phyloP scores from a whole-genome alignment of 2,113 vertebrate species.

The Caloenas nicobarica region DNA sequence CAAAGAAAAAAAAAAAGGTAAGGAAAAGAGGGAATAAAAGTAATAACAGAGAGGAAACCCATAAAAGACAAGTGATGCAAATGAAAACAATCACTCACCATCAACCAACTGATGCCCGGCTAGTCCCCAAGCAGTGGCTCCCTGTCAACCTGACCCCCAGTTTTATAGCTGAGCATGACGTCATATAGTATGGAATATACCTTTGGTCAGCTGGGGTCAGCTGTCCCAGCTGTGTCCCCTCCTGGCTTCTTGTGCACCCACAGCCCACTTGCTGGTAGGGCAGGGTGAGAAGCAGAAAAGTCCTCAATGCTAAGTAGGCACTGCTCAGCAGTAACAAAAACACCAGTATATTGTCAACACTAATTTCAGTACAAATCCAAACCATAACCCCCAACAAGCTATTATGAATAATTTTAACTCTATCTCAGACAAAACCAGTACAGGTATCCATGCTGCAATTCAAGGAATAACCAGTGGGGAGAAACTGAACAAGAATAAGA shows the following conservation, averaged over 20 bases:
- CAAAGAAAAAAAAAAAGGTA: background rate
- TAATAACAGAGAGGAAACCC: background rate
- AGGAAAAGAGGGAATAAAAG: background rate
- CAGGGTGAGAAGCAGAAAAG: background rate
- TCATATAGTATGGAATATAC: background rate
- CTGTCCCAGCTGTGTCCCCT: background rate
- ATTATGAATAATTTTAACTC: background rate
- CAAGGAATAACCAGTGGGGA: background rate
- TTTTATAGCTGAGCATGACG: background rate
- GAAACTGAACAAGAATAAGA: background rate
- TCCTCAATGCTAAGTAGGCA: background rate
- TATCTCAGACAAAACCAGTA: background rate
- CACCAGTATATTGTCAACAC: too few species aligned
- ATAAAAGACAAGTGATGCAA: background rate
- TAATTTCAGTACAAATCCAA: background rate
- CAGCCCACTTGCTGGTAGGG: background rate
- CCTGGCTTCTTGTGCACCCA: background rate
- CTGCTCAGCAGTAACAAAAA: background rate
- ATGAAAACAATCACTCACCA: background rate
- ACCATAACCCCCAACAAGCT: background rate
- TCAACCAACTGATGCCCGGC: background rate
- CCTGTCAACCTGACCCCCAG: rapidly evolving
- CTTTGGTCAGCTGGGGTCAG: background rate
- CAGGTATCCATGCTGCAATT: background rate
- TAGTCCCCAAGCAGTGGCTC: background rate